Evolutionary conservation across 2,888 invertebrate genomes (phyloP).

Genomic region (Temnothorax unifasciatus): DNA sequence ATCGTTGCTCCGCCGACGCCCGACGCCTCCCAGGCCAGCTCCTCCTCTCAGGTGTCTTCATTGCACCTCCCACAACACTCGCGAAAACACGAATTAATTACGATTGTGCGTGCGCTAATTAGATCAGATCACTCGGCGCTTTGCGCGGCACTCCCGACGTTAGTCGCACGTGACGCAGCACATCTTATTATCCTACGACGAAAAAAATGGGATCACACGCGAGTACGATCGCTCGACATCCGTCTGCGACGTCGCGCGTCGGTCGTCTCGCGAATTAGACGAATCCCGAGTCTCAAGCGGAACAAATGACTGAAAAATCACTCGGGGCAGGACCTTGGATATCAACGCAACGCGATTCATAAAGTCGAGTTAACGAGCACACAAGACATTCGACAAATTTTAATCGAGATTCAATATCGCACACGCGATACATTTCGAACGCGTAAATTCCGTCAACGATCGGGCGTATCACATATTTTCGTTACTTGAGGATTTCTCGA

Average conservation of each 20-base stretch:
- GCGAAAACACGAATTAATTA: constrained; percentile 1
- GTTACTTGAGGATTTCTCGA: neutral
- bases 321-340: neutral
- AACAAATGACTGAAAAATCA: neutral
- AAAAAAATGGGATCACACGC: neutral
- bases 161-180: neutral
- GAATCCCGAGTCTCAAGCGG: neutral
- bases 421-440: no score
- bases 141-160: neutral
- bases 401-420: neutral
- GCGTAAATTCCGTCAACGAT: neutral
- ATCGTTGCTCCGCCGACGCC: neutral
- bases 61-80: constrained; percentile 4
- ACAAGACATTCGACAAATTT: neutral
- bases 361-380: neutral
- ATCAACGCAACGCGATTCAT: no score
- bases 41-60: neutral
- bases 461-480: neutral
- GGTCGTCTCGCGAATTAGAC: neutral
- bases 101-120: constrained; percentile 13
- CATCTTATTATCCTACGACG: neutral
- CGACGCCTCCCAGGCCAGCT: neutral
- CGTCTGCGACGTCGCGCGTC: neutral
- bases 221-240: neutral
- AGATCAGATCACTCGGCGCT: neutral